phyloP scores from a whole-genome alignment of 30 jellyfish, hydroid and myxozoan species.

The Aurelia aurita complex sp. Pacific region DNA sequence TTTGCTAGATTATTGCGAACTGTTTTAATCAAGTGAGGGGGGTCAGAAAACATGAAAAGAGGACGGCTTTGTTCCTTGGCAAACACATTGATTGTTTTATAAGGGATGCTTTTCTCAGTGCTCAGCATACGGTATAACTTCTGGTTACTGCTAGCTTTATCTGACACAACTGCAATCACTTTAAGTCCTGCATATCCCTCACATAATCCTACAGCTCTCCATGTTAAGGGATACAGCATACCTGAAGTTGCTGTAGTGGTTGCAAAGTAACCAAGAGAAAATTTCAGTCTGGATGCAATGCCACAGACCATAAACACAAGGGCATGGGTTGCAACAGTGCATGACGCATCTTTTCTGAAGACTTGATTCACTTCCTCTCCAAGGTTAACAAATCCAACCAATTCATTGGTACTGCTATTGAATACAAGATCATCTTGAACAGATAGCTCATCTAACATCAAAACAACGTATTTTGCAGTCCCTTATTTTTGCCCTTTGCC shows the following conservation, averaged over 20 bases:
- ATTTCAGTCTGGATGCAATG: constrained; percentile 44
- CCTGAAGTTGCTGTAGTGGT: constrained; percentile 45
- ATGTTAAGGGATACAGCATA: constrained; percentile 36
- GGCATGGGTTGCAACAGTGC: constrained; percentile 45
- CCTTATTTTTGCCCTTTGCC: constrained; percentile 28
- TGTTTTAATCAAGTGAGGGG: constrained; percentile 34
- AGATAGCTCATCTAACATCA: constrained; percentile 48
- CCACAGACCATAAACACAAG: constrained; percentile 49
- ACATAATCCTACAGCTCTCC: constrained; percentile 44
- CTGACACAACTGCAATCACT: constrained; percentile 36
- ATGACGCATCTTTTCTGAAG: constrained; percentile 17
- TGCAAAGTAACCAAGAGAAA: constrained; percentile 51
- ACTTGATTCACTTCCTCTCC: constrained; percentile 45
- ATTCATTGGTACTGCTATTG: constrained; percentile 21
- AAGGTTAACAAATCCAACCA: constrained; percentile 44
- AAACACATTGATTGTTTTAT: constrained; percentile 32
- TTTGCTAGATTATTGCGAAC: constrained; percentile 32
- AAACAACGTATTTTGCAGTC: constrained; percentile 39
- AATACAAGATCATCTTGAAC: constrained; percentile 49
- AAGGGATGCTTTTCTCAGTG: constrained; percentile 11
- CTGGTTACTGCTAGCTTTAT: constrained; percentile 38
- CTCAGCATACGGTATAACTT: constrained; percentile 28
- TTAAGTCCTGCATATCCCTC: constrained; percentile 41
- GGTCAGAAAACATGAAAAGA: constrained; percentile 38
- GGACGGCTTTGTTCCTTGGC: constrained; percentile 18